Base-by-base conservation (phyloP, 2,888 invertebrate genomes). In the Latrodectus hesperus region DNA sequence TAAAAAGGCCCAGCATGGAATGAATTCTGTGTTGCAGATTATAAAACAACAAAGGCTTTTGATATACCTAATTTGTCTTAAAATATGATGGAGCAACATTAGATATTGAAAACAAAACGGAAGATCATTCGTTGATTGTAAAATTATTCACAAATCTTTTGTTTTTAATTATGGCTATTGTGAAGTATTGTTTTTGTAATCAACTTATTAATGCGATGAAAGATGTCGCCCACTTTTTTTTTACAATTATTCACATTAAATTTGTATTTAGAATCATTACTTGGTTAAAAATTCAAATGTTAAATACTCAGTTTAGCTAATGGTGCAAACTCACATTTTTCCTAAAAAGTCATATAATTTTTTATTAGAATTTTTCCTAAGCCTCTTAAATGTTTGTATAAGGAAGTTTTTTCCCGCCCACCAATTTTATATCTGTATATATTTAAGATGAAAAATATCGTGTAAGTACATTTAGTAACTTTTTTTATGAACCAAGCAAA, bases 381-480 rank as follows among this genome's bases (percentile, higher is more conserved):
- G 75, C 85, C 85, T 75, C 67, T 38, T 85, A 60, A 73, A 64
- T 70, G 79, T 85, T 85, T 75, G 75, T 85, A 85, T 75, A 70
- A 68, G 85, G 67, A 70, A 60, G 85, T 85, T 85, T 84, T 76
- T 79, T 68, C 38, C 38, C 73, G 80, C 81, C 81, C 86, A 81
- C 86, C 86, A 81, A 81, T 87, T 87, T 87, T 87, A 77, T 87
- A 87, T 86, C 70, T 81, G 80, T 87, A 81, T 87, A 87, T 87
- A 84, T 78, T 87, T 68, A 70, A 38, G 38, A 68, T 22, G 26
- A 68, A 11, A 75, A 81, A 80, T 81, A 86, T 72, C 77, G 86
- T 82, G 81, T 75, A 87, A 87, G 81, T 85, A 79, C 79, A 82
- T 87, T 87, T 81, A 87, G 81, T 81, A 81, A 82, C 86, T 87